Percentiles rank a stretch among this genome's conserved stretches.
These are phyloP conservation scores for Pipistrellus kuhlii DNA, from an alignment of 2,797 vertebrate genomes.

Conservation along the genomic window DNA sequence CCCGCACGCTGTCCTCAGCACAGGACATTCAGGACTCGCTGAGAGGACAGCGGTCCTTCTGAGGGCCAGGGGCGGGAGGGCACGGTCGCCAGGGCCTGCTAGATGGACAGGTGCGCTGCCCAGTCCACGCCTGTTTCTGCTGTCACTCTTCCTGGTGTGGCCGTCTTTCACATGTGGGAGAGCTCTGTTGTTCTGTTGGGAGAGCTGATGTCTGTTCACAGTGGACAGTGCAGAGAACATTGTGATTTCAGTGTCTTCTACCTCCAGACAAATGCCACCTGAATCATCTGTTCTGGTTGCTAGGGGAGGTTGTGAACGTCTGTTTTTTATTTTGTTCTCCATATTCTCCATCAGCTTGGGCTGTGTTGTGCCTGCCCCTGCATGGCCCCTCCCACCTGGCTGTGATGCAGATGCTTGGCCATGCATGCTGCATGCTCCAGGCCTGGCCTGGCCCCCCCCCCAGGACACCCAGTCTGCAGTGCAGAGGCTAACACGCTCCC, in stretches of 20 bases:
- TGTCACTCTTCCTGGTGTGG: neutral
- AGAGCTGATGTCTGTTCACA: neutral
- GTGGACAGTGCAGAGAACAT: neutral
- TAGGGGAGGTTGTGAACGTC: constrained; percentile 18
- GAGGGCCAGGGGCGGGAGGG: neutral
- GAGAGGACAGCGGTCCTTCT: neutral
- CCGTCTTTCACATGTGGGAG: neutral
- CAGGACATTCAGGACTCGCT: neutral
- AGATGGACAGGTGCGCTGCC: neutral
- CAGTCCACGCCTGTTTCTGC: neutral
- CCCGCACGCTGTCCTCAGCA: neutral
- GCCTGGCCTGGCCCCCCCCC: neutral
- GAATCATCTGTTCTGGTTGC: neutral
- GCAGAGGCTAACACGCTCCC: too few species aligned
- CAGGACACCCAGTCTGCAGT: neutral
- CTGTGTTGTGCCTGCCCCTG: constrained; percentile 60
- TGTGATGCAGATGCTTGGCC: constrained; percentile 47
- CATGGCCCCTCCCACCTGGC: constrained; percentile 68
- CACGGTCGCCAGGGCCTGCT: too few species aligned
- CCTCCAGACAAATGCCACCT: neutral
- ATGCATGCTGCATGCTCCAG: constrained; percentile 76
- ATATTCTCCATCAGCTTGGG: constrained; percentile 44
- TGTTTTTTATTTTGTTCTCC: constrained; percentile 15
- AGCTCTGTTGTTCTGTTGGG: neutral
- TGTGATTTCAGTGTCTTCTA: constrained; percentile 23